Evolutionary conservation across 2,888 invertebrate genomes (phyloP).

Genomic region (Caradrina kadenii): DNA sequence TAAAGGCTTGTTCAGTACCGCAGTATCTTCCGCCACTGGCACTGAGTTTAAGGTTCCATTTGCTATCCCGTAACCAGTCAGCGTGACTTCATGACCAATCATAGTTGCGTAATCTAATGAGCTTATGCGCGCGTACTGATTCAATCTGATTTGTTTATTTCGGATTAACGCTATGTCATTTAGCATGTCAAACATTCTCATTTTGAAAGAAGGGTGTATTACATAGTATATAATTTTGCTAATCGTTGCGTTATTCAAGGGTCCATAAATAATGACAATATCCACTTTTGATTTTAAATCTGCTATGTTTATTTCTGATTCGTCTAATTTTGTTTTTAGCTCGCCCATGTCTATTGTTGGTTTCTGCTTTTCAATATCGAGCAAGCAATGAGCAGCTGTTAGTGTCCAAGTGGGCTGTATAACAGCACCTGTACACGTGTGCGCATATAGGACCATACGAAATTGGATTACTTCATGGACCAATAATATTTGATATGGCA

Average conservation of each 20-base stretch:
- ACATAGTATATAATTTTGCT: neutral
- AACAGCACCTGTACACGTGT: conserved; percentile 26
- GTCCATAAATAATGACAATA: conserved; percentile 2
- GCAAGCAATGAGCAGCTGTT: conserved; percentile 12
- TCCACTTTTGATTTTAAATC: no score
- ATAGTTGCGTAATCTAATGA: conserved; percentile 27
- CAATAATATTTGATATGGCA: neutral
- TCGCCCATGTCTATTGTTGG: no score
- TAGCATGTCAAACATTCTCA: accelerated
- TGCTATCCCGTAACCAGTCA: conserved; percentile 36
- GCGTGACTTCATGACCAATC: conserved; percentile 26
- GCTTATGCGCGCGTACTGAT: conserved; percentile 31
- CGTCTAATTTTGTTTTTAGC: no score
- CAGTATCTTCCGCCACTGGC: neutral
- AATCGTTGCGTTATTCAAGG: neutral
- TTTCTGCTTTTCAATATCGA: no score
- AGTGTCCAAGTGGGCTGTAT: conserved; percentile 33
- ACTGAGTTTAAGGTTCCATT: accelerated
- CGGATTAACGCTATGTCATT: conserved; percentile 37
- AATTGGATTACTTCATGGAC: no score
- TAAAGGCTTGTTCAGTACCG: conserved; percentile 12
- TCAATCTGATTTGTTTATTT: conserved; percentile 21
- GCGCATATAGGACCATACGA: no score
- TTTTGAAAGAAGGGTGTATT: conserved; percentile 8
- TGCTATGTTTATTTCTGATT: neutral